Conservation (phyloP, 2,888 invertebrate genomes). For the Chironomus riparius region DNA sequence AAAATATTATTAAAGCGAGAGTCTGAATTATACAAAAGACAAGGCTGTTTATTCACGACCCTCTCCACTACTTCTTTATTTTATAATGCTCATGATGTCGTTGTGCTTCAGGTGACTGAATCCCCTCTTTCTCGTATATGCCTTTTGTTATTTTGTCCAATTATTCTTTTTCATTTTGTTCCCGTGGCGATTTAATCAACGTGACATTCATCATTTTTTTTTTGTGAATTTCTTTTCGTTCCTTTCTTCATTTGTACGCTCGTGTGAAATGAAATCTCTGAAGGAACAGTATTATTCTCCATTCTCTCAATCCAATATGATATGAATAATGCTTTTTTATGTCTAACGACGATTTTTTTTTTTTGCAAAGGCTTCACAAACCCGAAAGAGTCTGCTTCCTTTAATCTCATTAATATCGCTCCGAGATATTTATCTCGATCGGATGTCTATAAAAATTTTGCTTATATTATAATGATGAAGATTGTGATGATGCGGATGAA, state of each 20-base stretch:
- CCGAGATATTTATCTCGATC: too few species aligned
- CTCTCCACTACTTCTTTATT: background rate
- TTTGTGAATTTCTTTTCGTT: background rate
- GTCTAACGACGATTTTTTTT: too few species aligned
- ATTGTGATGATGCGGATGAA: too few species aligned
- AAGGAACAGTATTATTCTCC: background rate
- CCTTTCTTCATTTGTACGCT: background rate
- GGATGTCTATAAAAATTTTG: too few species aligned
- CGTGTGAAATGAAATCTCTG: background rate
- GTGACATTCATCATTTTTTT: conserved; percentile 6
- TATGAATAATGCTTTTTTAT: background rate
- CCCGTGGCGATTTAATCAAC: conserved; percentile 8
- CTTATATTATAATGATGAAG: too few species aligned
- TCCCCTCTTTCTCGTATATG: background rate
- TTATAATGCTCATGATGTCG: background rate
- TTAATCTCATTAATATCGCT: too few species aligned
- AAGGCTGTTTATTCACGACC: background rate
- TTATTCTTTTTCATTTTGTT: background rate
- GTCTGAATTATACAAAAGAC: background rate
- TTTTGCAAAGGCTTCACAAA: too few species aligned
- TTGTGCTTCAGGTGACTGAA: background rate
- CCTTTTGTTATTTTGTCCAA: background rate
- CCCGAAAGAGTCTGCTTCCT: too few species aligned
- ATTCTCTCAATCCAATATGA: background rate
- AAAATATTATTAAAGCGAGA: background rate